phyloP scores from a whole-genome alignment of 2,888 invertebrate genomes.

The Agelastica alni region DNA sequence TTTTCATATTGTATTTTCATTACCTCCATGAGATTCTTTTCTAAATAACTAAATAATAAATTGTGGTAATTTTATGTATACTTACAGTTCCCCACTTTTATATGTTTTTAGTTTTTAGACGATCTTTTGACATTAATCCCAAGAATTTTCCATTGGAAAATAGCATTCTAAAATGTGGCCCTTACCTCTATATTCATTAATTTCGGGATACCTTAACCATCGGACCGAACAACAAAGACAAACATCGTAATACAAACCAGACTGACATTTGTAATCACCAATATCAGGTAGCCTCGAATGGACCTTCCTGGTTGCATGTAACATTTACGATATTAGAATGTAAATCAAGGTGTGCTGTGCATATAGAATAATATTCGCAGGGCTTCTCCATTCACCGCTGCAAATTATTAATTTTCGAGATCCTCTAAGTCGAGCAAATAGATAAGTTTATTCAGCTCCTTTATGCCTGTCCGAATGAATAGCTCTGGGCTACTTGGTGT shows the following conservation, averaged over 20 bases:
- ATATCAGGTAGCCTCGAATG: conserved; percentile 21
- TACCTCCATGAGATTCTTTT: no score
- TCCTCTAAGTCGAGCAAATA: conserved; percentile 36
- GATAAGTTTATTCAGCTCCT: conserved; percentile 39
- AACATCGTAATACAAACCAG: conserved; percentile 9
- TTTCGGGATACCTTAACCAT: not conserved
- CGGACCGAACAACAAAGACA: conserved; percentile 3
- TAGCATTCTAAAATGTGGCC: no score
- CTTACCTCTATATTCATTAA: no score
- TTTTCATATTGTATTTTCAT: no score
- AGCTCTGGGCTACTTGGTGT: conserved; percentile 26
- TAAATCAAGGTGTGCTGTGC: conserved; percentile 28
- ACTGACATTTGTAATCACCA: conserved; percentile 24
- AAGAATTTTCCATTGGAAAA: no score
- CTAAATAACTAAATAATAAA: no score
- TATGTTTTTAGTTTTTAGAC: no score
- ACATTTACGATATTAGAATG: conserved; percentile 29
- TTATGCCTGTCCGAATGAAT: conserved; percentile 30
- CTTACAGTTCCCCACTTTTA: no score
- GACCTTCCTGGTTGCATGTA: conserved; percentile 17
- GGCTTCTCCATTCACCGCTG: conserved; percentile 30
- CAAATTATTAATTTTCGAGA: conserved; percentile 41
- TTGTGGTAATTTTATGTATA: no score
- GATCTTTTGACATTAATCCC: no score
- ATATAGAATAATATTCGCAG: conserved; percentile 31